Evolutionary conservation across 2,888 invertebrate genomes (phyloP), one percentile per base, ranked within the genome.

Genomic region (Allophyes oxyacanthae): DNA sequence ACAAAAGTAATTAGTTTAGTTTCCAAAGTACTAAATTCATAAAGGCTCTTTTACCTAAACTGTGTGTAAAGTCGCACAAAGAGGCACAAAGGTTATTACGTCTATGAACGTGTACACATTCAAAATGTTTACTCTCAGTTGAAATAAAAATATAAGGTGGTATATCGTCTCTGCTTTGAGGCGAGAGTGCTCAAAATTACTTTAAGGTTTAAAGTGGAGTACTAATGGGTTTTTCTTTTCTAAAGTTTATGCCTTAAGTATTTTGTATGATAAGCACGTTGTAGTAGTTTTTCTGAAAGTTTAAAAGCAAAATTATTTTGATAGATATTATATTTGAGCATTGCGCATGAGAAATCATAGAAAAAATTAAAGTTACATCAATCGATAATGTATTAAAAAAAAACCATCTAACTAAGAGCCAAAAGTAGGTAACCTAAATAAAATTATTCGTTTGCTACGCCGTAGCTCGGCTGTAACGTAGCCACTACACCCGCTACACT

Each of bases 181-280:
- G 36, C 36, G 14, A 13, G 28, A 52, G 42, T 36, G 34, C 26
- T 32, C 28, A 32, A 54, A 48, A 48, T 63, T 41, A 43, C 54
- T 32, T 43, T 15, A 46, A 40, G 26, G n/a, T n/a, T n/a, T 34
- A 62, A 64, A 40, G 42, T 52, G 32, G 52, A 34, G 26, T 46
- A 14, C 44, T 63, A 60, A 63, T 60, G 36, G 41, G 49, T 60
- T 66, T 65, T 60, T 49, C 41, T 30, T 33, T 32, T 0, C 9
- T 8, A 14, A 11, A 14, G 10, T n/a, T 10, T 33, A n/a, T 33
- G 33, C 1, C 1, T 28, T 28, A 8, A n/a, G n/a, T 28, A 20
- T 20, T 20, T 3, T 20, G 20, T 4, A 20, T 20, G 20, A 20
- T 20, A 20, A 20, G 20, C 20, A 20, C n/a, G 33, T n/a, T 33